phyloP scores from a whole-genome alignment of 2,797 vertebrate species.

The Coregonus suidteri region DNA sequence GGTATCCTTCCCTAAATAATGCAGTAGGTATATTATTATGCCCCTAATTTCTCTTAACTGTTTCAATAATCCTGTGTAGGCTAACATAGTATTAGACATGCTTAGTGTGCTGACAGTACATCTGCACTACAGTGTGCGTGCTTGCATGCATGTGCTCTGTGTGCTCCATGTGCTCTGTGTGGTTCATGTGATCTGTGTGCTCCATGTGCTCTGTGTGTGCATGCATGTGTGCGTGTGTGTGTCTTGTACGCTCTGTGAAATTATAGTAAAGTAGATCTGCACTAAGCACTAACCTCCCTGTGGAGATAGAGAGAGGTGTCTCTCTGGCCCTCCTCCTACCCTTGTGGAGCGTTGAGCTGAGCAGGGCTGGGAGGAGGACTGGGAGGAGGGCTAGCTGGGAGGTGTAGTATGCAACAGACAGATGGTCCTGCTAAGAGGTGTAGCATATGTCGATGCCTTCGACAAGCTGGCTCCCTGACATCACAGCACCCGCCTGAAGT shows the following conservation, averaged over 20 bases:
- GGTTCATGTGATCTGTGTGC: too few species aligned
- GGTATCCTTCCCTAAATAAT: background rate
- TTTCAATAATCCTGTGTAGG: background rate
- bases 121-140: too few species aligned
- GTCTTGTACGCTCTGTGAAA: background rate
- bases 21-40: too few species aligned
- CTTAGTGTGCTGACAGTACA: too few species aligned
- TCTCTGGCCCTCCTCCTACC: background rate
- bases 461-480: slow-evolving; percentile 11
- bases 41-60: too few species aligned
- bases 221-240: background rate
- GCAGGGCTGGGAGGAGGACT: background rate
- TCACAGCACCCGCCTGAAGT: background rate
- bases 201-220: background rate
- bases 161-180: background rate
- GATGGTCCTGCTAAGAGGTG: slow-evolving; percentile 19
- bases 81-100: background rate
- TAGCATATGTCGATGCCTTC: slow-evolving; percentile 21
- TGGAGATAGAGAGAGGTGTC: background rate
- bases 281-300: background rate
- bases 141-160: too few species aligned
- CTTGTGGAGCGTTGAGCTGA: background rate
- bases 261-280: background rate
- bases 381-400: background rate
- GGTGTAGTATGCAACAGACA: background rate